These are phyloP conservation scores for Euborellia annulipes DNA, from an alignment of 1,140 invertebrate genomes.

Conservation along the genomic window DNA sequence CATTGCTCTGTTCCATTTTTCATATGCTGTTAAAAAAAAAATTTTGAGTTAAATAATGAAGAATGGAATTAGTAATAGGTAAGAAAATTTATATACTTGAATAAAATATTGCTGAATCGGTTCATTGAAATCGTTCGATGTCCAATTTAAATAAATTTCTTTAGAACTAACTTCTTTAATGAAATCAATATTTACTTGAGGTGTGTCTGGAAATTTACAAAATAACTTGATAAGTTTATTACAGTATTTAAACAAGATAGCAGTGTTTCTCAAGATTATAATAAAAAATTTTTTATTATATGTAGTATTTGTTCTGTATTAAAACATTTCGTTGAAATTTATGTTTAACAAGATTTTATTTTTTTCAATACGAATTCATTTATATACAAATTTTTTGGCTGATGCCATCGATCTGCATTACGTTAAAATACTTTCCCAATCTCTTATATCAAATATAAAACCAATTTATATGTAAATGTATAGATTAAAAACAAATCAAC, in stretches of 20 bases:
- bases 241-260: not conserved
- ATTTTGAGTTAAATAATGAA: not conserved
- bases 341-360: not conserved
- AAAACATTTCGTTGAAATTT: not conserved
- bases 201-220: slow-evolving; percentile 47
- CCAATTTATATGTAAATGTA: too few relatives aligned
- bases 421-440: too few relatives aligned
- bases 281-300: slow-evolving; percentile 23
- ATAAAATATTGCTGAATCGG: slow-evolving; percentile 47
- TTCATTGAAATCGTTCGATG: slow-evolving; percentile 56
- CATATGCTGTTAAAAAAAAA: slow-evolving; percentile 26
- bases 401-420: too few relatives aligned
- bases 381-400: not conserved
- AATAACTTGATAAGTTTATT: not conserved
- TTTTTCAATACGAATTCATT: not conserved
- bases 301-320: slow-evolving; percentile 19
- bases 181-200: slow-evolving; percentile 51
- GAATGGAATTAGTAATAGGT: not conserved
- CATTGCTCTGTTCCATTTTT: slow-evolving; percentile 35
- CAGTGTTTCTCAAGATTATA: not conserved
- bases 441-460: too few relatives aligned
- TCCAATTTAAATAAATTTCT: slow-evolving; percentile 70
- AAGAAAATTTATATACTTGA: slow-evolving; percentile 21
- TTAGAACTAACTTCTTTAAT: slow-evolving; percentile 55
- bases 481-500: too few relatives aligned